Evolutionary conservation across 2,113 vertebrate species (phyloP).

Genomic region (Cochlearius cochlearius): DNA sequence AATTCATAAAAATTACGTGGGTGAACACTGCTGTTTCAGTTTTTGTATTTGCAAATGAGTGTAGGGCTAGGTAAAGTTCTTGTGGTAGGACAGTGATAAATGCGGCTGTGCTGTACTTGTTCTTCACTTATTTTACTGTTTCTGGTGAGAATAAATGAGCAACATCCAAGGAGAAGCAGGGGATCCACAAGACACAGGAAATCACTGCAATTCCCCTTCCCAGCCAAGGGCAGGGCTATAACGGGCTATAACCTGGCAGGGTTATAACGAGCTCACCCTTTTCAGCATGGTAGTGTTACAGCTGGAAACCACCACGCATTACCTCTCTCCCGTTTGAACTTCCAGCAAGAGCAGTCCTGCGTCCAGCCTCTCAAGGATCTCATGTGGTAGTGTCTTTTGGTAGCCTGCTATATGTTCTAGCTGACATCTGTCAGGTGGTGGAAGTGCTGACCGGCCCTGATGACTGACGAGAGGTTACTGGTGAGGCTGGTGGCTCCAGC

Average conservation of each 20-base stretch:
- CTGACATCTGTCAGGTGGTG: not conserved
- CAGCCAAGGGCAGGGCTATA: not conserved
- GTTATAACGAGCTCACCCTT: not conserved
- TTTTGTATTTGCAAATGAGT: not conserved
- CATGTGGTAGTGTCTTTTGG: not conserved
- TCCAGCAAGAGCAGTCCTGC: not conserved
- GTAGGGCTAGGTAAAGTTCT: not conserved
- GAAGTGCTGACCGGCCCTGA: not conserved
- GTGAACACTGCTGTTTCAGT: not conserved
- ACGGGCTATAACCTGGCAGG: not conserved
- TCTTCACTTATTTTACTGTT: not conserved
- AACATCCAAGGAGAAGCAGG: not conserved
- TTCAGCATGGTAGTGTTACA: not conserved
- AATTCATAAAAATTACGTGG: fast-evolving
- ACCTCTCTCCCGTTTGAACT: not conserved
- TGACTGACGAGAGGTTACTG: not conserved
- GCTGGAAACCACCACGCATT: not conserved
- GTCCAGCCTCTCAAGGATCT: not conserved
- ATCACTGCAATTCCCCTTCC: not conserved
- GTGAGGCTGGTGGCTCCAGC: not conserved
- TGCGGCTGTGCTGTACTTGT: not conserved
- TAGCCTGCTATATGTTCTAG: not conserved
- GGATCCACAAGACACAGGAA: not conserved
- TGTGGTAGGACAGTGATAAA: not conserved
- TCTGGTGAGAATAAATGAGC: not conserved